These are phyloP conservation scores for Drosophila pseudoobscura DNA, from an alignment of 1,140 invertebrate genomes.

Conservation along the genomic window DNA sequence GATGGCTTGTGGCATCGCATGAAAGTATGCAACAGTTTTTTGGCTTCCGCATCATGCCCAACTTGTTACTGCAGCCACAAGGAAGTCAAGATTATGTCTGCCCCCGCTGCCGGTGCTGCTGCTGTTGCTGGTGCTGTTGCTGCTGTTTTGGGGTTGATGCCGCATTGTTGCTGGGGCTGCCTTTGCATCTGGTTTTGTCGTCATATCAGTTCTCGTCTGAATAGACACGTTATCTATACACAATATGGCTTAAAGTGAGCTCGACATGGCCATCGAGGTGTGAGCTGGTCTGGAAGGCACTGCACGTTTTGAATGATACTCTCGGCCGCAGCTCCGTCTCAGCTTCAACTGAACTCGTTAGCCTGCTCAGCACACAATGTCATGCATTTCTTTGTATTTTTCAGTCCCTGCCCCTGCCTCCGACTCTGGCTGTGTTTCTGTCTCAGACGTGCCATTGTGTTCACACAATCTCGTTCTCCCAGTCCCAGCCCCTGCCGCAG, in stretches of 20 bases:
- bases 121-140: conserved; percentile 20
- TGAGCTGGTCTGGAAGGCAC: conserved; percentile 12
- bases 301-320: conserved; percentile 53
- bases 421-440: conserved; percentile 7
- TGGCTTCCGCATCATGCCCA: conserved; percentile 61
- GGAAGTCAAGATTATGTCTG: conserved; percentile 46
- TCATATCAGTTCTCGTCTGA: conserved; percentile 77
- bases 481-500: conserved; percentile 21
- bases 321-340: background rate
- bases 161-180: background rate
- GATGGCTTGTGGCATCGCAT: conserved; percentile 47
- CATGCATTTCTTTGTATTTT: conserved; percentile 60
- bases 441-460: conserved; percentile 57
- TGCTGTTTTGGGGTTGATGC: conserved; percentile 19
- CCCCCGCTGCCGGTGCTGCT: conserved; percentile 13
- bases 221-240: conserved; percentile 79
- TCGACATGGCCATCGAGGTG: conserved; percentile 19
- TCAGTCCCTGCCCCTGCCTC: conserved; percentile 1
- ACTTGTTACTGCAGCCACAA: conserved; percentile 62
- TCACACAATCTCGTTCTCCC: conserved; percentile 54
- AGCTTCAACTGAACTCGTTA: conserved; percentile 46
- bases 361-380: conserved; percentile 32
- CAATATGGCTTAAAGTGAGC: conserved; percentile 74
- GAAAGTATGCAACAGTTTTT: conserved; percentile 68
- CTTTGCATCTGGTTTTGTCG: conserved; percentile 56